These are phyloP conservation scores for Botia almorhae DNA, from an alignment of 2,797 vertebrate genomes.

Conservation along the genomic window DNA sequence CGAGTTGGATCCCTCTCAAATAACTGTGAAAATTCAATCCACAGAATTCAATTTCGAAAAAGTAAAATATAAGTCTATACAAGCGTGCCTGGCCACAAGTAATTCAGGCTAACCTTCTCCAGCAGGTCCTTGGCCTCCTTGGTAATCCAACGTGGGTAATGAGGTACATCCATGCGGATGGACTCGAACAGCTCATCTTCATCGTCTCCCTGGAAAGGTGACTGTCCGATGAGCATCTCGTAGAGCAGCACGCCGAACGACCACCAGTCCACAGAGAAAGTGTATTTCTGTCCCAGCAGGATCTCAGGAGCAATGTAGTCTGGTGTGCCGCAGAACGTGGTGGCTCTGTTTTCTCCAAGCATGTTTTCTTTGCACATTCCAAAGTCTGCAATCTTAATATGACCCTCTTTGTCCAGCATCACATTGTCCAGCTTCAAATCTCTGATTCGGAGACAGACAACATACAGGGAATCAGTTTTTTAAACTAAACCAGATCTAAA, in stretches of 20 bases:
- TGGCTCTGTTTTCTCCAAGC: constrained; percentile 82
- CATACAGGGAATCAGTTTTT: not conserved
- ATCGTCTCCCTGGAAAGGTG: constrained; percentile 95
- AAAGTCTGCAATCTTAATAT: constrained; percentile 98
- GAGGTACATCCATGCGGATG: constrained; percentile 88
- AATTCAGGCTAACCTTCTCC: constrained; percentile 80
- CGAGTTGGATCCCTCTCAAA: constrained; percentile 89
- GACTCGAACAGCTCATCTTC: constrained; percentile 97
- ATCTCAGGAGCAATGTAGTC: constrained; percentile 98
- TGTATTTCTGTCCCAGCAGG: constrained; percentile 90
- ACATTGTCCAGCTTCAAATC: constrained; percentile 98
- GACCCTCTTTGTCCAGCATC: constrained; percentile 92
- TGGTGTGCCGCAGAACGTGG: constrained; percentile 96
- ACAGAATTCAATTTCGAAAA: not conserved
- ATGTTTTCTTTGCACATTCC: constrained; percentile 98
- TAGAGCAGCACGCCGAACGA: constrained; percentile 97
- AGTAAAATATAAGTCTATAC: not conserved
- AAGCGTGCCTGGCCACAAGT: not conserved
- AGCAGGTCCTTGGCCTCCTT: constrained; percentile 91
- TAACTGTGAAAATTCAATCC: constrained; percentile 73
- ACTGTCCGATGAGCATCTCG: constrained; percentile 98
- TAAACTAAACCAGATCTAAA: too few relatives aligned
- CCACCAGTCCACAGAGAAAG: constrained; percentile 99
- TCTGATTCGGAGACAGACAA: constrained; percentile 69
- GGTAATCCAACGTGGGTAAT: constrained; percentile 95